Evolutionary conservation across 2,113 vertebrate species (phyloP), one percentile per base, ranked within the genome.

Genomic region (Otolemur garnettii): DNA sequence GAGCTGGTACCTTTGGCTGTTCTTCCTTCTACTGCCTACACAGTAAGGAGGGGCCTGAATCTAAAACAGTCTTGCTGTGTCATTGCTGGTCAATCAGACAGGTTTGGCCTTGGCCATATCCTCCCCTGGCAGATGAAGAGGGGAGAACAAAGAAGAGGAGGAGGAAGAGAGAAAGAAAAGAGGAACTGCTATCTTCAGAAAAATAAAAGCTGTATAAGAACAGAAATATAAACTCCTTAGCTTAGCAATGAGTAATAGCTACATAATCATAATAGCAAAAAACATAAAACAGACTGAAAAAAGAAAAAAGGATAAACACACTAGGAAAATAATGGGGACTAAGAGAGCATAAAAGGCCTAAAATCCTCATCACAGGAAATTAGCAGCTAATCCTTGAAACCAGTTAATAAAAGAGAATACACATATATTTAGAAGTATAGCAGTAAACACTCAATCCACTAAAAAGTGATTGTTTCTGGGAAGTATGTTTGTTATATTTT

Each of bases 221-320:
- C 21, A 62, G 38, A 96, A 87, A 93, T 12, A 69, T 8, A 62
- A 72, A 94, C 55, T 68, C 71, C 72, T 84, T 21, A 80, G 72
- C 57, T 93, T 38, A 26, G 45, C 14, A 55, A 55, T 19, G 80
- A 95, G 62, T 38, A 74, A 57, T 1, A 88, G 59, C 53, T 26
- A 55, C 35, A 82, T 55, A 53, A 94, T 68, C 45, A 42, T 60
- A 69, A 59, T 9, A 83, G 79, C 6, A 28, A 84, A 57, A 57
- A 75, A 87, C 4, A 69, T 17, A 53, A 50, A 38, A 69, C 1
- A 0, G 33, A 35, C 42, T 78, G 22, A 18, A 62, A 64, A 80
- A 33, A 11, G 33, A 2, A 53, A 66, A 60, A 50, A 60, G 22
- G 19, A 78, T n/a, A 87, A 53, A 57, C 35, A 35, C 35, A 79